Evolutionary conservation across 2,888 invertebrate genomes (phyloP).

Genomic region (Patella depressa): DNA sequence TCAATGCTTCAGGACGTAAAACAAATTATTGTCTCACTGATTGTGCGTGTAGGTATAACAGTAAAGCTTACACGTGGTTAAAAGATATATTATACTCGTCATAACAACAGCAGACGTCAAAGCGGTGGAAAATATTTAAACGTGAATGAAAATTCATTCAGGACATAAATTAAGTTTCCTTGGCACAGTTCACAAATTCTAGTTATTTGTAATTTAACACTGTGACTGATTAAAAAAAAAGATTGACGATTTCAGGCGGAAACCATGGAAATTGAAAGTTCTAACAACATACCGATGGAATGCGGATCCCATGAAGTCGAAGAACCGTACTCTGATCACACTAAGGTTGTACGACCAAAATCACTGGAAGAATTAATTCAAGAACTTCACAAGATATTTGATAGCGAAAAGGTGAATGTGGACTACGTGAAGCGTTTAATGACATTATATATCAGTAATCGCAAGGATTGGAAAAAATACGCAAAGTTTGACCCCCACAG

Average conservation of each 20-base stretch:
- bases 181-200: too few species aligned
- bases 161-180: too few species aligned
- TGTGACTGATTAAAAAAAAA: too few species aligned
- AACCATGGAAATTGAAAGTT: background rate
- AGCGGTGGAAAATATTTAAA: too few species aligned
- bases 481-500: conserved; percentile 94
- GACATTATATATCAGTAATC: conserved; percentile 86
- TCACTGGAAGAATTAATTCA: conserved; percentile 66
- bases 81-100: too few species aligned
- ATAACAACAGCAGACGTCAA: too few species aligned
- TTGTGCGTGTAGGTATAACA: too few species aligned
- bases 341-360: conserved; percentile 44
- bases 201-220: too few species aligned
- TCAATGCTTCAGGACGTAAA: too few species aligned
- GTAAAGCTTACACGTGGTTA: too few species aligned
- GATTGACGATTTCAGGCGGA: background rate
- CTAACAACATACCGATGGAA: background rate
- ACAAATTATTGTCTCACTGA: too few species aligned
- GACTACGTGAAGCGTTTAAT: conserved; percentile 89
- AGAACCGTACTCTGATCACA: conserved; percentile 29
- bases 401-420: conserved; percentile 86
- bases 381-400: conserved; percentile 84
- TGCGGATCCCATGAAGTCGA: background rate
- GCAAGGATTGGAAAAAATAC: conserved; percentile 91
- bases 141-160: too few species aligned